These are phyloP conservation scores for Chelidonichthys spinosus DNA, from an alignment of 2,797 vertebrate genomes.

Conservation along the genomic window DNA sequence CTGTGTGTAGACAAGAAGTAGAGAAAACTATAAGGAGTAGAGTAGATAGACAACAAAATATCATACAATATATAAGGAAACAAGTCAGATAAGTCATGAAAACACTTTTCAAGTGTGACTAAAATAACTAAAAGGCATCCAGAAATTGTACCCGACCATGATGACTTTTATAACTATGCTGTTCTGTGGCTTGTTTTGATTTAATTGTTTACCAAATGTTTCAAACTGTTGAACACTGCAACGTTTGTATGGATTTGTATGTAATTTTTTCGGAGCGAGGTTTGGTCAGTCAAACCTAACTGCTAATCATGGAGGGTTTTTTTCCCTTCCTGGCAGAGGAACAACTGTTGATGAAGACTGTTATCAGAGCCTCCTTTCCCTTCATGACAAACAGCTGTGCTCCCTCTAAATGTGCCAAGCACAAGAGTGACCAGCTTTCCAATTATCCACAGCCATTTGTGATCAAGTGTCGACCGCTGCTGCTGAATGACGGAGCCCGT, in stretches of 20 bases:
- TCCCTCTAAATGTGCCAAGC: conserved; percentile 30
- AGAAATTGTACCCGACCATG: not conserved
- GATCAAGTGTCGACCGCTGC: conserved; percentile 17
- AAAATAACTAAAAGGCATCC: no score
- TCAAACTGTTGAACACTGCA: no score
- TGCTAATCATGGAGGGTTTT: conserved; percentile 30
- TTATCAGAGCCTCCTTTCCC: conserved; percentile 37
- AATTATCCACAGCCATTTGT: conserved; percentile 39
- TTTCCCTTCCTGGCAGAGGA: conserved; percentile 22
- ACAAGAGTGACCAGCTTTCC: conserved; percentile 45
- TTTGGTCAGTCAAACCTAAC: conserved; percentile 35
- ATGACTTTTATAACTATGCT: no score
- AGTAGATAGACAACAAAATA: not conserved
- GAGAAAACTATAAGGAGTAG: not conserved
- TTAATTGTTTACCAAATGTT: no score
- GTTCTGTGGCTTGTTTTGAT: no score
- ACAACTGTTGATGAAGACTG: conserved; percentile 23
- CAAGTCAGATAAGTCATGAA: no score
- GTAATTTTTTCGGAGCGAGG: not conserved
- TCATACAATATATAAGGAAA: no score
- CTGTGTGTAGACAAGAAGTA: not conserved
- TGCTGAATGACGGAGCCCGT: conserved; percentile 18
- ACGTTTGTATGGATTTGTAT: no score
- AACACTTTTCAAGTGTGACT: not conserved
- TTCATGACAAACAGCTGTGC: conserved; percentile 54